Base-by-base conservation (phyloP, 1,140 invertebrate species). In the Lasioglossum albipes region DNA sequence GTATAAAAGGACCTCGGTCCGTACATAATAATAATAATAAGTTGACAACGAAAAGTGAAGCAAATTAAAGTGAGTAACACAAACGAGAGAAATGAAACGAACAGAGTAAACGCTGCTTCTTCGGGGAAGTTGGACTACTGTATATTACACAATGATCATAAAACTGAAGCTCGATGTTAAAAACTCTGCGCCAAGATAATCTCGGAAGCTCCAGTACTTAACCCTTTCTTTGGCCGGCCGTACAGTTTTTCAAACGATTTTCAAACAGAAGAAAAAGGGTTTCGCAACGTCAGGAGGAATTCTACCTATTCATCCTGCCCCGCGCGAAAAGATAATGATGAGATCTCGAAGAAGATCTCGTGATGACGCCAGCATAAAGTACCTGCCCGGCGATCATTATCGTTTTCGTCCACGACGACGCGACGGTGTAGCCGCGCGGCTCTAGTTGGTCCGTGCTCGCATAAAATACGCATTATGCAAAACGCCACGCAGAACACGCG, bases 401-500 rank as follows among this genome's bases (percentile, higher is more conserved):
- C 52, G 54, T 69, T 42, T 36, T 68, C 68, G 68, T 61, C 6
- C 10, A 3, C 16, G 18, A 1, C n/a, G 18, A 2, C 10, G 2
- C 16, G 18, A 1, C n/a, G 18, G 7, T 18, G 65, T 70, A 49
- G 45, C n/a, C 68, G 42, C 41, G 20, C 45, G 10, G 68, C 65
- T 42, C 65, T 2, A 27, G 9, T 5, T 2, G n/a, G 36, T 10
- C 59, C 12, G 20, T 45, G 69, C 18, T 16, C 69, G 61, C 76
- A 54, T 72, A 65, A 72, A 73, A 79, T 73, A 62, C 54, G 7
- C 69, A 77, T 77, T 70, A 77, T 77, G 75, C 66, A 22, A 77
- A 77, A 49, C n/a, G 27, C 10, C 18, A 10, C 7, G 52, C 36
- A 27, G 41, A 54, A 76, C n/a, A 10, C 16, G 36, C 52, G n/a